phyloP scores from a whole-genome alignment of 92 coral and sea anemone species.

The Epizoanthus stellaris region DNA sequence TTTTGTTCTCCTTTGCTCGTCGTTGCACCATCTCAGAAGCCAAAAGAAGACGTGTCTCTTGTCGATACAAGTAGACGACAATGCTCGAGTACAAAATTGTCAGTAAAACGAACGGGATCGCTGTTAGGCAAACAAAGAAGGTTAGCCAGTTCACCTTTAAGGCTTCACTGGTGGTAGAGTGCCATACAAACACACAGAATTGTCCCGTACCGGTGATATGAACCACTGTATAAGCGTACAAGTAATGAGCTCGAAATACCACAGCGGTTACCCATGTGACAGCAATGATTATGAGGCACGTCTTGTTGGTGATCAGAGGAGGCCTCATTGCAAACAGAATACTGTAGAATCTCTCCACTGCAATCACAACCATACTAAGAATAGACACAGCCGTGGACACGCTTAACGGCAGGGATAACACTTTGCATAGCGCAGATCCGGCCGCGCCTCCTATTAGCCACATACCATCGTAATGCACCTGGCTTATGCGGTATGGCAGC shows the following conservation, averaged over 20 bases:
- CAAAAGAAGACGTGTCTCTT: conserved; percentile 8
- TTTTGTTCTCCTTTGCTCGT: conserved; percentile 15
- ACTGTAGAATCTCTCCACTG: conserved; percentile 12
- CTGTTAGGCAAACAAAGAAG: background rate
- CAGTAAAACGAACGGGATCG: background rate
- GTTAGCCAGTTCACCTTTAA: background rate
- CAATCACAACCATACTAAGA: conserved; percentile 6
- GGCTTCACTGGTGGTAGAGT: background rate
- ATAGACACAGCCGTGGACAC: conserved; percentile 2
- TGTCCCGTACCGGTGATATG: background rate
- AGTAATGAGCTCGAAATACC: background rate
- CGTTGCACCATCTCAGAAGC: conserved; percentile 17
- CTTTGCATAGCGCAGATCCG: conserved; percentile 1
- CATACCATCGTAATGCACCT: background rate
- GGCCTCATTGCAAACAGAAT: conserved; percentile 20
- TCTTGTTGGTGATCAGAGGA: background rate
- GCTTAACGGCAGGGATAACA: conserved; percentile 2
- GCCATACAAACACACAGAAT: background rate
- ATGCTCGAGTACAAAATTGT: conserved; percentile 9
- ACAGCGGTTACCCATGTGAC: background rate
- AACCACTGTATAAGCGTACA: conserved; percentile 2
- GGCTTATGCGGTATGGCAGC: conserved; percentile 1
- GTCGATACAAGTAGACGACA: background rate
- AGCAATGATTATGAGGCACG: background rate
- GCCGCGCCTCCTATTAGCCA: background rate